These are phyloP conservation scores for Grapholita molesta DNA, from an alignment of 1,140 invertebrate genomes.

Conservation along the genomic window DNA sequence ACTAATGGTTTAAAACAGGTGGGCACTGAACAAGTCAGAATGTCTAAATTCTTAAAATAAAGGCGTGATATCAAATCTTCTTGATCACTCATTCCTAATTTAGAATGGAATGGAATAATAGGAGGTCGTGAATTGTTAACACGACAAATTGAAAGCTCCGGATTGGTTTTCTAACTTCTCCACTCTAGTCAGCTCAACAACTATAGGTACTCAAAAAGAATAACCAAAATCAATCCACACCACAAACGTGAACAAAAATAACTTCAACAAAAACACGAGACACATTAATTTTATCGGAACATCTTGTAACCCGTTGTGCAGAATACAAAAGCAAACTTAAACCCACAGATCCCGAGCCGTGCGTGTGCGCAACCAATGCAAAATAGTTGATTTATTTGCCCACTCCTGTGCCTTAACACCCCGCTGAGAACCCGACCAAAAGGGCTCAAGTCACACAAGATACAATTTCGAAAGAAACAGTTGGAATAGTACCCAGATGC, in stretches of 20 bases:
- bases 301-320: constrained; percentile 13
- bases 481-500: background rate
- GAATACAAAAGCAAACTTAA: constrained; percentile 15
- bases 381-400: constrained; percentile 70
- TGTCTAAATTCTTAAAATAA: no score
- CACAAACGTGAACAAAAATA: background rate
- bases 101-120: no score
- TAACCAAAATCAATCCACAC: background rate
- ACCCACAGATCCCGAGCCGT: constrained; percentile 9
- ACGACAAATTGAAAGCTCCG: no score
- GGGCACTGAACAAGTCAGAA: no score
- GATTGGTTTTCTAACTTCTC: no score
- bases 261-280: background rate
- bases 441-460: background rate
- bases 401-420: constrained; percentile 33
- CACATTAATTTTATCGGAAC: constrained; percentile 1
- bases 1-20: no score
- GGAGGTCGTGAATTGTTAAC: no score
- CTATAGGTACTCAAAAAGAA: background rate
- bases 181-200: no score
- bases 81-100: no score
- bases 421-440: constrained; percentile 19
- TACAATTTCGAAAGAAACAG: background rate
- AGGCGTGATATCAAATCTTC: no score
- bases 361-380: constrained; percentile 32